Evolutionary conservation across 2,113 vertebrate species (phyloP).

Genomic region (Sylvietta virens): DNA sequence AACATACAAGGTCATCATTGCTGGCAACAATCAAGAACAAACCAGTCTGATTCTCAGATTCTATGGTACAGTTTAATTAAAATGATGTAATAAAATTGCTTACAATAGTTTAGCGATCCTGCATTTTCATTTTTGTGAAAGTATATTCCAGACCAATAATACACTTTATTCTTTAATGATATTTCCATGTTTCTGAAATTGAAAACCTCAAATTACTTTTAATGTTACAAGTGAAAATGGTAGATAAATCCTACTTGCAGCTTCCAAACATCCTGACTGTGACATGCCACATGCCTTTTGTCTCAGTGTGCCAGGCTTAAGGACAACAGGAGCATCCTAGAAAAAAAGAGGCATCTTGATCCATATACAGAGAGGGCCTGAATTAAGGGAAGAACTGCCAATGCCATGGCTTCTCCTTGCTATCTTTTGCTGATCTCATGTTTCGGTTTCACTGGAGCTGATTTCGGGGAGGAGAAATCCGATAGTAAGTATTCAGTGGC

Average conservation of each 20-base stretch:
- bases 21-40: not conserved
- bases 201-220: not conserved
- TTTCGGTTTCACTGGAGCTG: not conserved
- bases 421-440: not conserved
- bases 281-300: not conserved
- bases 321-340: not conserved
- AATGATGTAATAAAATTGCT: not conserved
- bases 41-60: not conserved
- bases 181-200: not conserved
- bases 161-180: not conserved
- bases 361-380: not conserved
- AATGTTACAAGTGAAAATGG: not conserved
- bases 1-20: not conserved
- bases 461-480: conserved; percentile 26
- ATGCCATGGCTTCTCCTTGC: not conserved
- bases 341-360: not conserved
- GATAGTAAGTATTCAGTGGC: conserved; percentile 17
- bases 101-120: not conserved
- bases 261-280: not conserved
- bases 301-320: not conserved
- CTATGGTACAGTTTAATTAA: not conserved
- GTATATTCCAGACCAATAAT: not conserved
- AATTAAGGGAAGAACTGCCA: not conserved
- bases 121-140: not conserved
- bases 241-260: not conserved